phyloP scores from a whole-genome alignment of 2,797 vertebrate species.

The Xenentodon cancila region DNA sequence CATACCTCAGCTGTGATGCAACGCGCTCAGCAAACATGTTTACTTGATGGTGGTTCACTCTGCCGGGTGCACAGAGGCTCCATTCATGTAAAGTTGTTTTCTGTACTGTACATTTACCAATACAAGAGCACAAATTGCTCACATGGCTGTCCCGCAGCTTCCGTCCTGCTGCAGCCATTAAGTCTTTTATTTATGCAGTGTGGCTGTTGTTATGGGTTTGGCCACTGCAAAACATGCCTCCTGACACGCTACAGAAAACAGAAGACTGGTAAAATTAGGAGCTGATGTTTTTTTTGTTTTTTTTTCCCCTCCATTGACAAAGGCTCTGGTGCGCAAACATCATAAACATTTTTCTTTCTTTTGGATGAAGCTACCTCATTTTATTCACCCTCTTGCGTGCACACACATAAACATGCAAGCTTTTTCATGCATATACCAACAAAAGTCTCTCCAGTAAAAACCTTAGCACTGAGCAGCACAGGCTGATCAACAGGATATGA shows the following conservation, averaged over 20 bases:
- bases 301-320: constrained; percentile 7
- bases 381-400: background rate
- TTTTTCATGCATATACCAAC: constrained; percentile 20
- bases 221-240: constrained; percentile 38
- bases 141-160: constrained; percentile 44
- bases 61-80: constrained; percentile 55
- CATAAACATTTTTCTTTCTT: constrained; percentile 21
- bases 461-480: constrained; percentile 45
- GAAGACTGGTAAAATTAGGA: constrained; percentile 11
- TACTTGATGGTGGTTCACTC: constrained; percentile 49
- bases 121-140: constrained; percentile 41
- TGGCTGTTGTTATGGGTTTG: constrained; percentile 55
- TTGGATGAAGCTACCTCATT: constrained; percentile 2
- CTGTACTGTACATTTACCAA: constrained; percentile 45
- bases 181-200: constrained; percentile 64
- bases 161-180: constrained; percentile 18
- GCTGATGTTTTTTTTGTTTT: constrained; percentile 20
- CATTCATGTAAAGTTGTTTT: constrained; percentile 68
- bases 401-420: constrained; percentile 18
- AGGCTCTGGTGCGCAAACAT: constrained; percentile 21
- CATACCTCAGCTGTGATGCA: constrained; percentile 60
- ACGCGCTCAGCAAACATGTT: constrained; percentile 71
- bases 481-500: constrained; percentile 75
- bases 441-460: constrained; percentile 43
- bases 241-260: constrained; percentile 41